Evolutionary conservation across 2,113 vertebrate species (phyloP), one percentile per base, ranked within the genome.

Genomic region (Gnathonemus echidnorhynchus): DNA sequence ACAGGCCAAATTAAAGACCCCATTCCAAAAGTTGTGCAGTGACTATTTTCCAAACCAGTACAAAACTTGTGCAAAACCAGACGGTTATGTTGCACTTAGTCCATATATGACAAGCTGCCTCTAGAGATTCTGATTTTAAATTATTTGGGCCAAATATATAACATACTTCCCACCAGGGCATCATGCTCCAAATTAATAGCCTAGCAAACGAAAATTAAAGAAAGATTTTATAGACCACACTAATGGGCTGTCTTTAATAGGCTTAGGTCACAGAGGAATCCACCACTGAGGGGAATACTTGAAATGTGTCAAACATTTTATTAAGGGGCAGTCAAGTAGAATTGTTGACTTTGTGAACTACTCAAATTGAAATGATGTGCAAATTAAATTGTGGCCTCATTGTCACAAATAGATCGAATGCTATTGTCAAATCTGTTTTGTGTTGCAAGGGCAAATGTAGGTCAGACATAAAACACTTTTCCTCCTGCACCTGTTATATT

Each of bases 91-190:
- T 89, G 46, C 49, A 42, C 77, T 83, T 89, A 21, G 35, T 42
- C 49, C 49, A 42, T 8, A 4, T 56, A 27, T 83, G 27, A 89
- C 49, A 53, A 35, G 21, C 39, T 39, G 21, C 35, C 31, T 88
- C 86, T 74, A 74, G 89, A 91, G 83, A 80, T 91, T 83, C 74
- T 90, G 74, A 92, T 88, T 91, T 90, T 91, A 92, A 90, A 86
- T 48, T 86, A 95, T 95, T 92, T 91, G 95, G 95, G 94, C 89
- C 94, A 94, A 95, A 95, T 95, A 95, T 94, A 95, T 93, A 93
- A 95, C 93, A 94, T 92, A 89, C 92, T 85, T 94, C 94, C 94
- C 94, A 93, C 89, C 84, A 90, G 95, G 93, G 52, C 89, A 88
- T 89, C 42, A 10, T 91, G 93, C 88, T 94, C 94, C 92, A 94